Conservation (phyloP, 1,140 invertebrate genomes). For the Halictus rubicundus region DNA sequence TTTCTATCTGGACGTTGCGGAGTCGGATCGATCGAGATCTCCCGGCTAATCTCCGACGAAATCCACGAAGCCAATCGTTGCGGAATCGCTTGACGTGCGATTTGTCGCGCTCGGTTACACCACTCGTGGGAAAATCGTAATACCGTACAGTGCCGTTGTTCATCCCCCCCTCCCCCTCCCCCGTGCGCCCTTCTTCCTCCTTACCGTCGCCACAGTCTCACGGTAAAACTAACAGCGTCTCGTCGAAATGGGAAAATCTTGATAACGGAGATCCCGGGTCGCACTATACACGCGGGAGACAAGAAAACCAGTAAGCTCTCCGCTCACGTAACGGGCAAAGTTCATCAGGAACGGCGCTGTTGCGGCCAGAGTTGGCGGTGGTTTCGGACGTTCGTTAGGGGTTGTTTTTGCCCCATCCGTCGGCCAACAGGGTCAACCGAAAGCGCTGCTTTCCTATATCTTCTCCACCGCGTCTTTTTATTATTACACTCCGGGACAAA, state of each 20-base stretch:
- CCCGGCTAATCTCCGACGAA: background rate
- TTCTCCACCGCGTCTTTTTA: constrained; percentile 28
- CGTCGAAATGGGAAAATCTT: constrained; percentile 44
- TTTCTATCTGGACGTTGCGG: background rate
- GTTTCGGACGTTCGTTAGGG: constrained; percentile 46
- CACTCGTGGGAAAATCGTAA: constrained; percentile 23
- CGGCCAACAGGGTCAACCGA: constrained; percentile 55
- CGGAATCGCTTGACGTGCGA: background rate
- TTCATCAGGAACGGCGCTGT: constrained; percentile 64
- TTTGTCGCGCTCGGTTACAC: background rate
- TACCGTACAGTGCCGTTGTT: background rate
- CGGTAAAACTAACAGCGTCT: constrained; percentile 15
- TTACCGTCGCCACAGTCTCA: background rate
- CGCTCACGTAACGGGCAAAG: constrained; percentile 66
- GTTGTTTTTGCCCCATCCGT: constrained; percentile 64
- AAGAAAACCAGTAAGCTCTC: constrained; percentile 63
- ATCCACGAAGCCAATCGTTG: constrained; percentile 1
- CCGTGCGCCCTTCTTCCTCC: background rate
- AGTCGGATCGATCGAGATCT: background rate
- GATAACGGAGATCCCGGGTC: constrained; percentile 24
- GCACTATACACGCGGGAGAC: constrained; percentile 25
- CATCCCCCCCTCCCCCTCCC: background rate
- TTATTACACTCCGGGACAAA: too few relatives aligned
- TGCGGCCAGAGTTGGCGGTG: constrained; percentile 56
- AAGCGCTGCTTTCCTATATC: constrained; percentile 38